These are phyloP conservation scores for Hylaeus anthracinus DNA, from an alignment of 1,140 invertebrate genomes.

Conservation along the genomic window DNA sequence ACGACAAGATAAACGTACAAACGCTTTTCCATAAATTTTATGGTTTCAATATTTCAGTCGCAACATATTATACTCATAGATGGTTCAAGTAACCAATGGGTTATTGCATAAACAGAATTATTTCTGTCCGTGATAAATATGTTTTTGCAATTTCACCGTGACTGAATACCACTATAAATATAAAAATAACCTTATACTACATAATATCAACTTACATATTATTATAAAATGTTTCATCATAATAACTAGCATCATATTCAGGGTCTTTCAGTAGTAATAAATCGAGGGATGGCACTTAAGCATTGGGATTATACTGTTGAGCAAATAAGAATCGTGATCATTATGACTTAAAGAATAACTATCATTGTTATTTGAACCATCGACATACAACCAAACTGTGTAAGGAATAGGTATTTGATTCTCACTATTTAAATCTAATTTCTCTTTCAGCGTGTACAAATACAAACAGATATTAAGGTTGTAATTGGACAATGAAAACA, in stretches of 20 bases:
- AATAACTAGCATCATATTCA: slow-evolving; percentile 47
- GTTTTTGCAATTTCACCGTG: slow-evolving; percentile 71
- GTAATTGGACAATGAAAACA: not conserved
- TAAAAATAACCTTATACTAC: slow-evolving; percentile 39
- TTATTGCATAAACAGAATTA: slow-evolving; percentile 38
- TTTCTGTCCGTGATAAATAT: not conserved
- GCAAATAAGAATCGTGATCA: slow-evolving; percentile 24
- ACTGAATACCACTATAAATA: slow-evolving; percentile 73
- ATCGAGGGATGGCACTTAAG: slow-evolving; percentile 24
- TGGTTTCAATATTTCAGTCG: slow-evolving; percentile 8
- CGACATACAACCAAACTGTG: slow-evolving; percentile 41
- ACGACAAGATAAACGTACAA: not conserved
- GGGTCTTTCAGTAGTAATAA: slow-evolving; percentile 21
- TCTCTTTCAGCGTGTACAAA: slow-evolving; percentile 8
- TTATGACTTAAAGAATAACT: slow-evolving; percentile 39
- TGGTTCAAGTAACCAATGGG: slow-evolving; percentile 69
- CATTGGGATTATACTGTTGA: slow-evolving; percentile 22
- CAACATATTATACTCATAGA: slow-evolving; percentile 46
- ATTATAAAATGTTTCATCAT: slow-evolving; percentile 35
- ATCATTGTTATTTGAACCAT: slow-evolving; percentile 59
- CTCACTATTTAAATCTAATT: slow-evolving; percentile 6
- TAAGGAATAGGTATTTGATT: slow-evolving; percentile 18
- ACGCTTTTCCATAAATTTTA: slow-evolving; percentile 4
- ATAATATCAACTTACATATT: slow-evolving; percentile 21
- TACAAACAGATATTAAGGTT: slow-evolving; percentile 16